These are phyloP conservation scores for Cataglyphis livida DNA, from an alignment of 2,888 invertebrate genomes.

Conservation along the genomic window DNA sequence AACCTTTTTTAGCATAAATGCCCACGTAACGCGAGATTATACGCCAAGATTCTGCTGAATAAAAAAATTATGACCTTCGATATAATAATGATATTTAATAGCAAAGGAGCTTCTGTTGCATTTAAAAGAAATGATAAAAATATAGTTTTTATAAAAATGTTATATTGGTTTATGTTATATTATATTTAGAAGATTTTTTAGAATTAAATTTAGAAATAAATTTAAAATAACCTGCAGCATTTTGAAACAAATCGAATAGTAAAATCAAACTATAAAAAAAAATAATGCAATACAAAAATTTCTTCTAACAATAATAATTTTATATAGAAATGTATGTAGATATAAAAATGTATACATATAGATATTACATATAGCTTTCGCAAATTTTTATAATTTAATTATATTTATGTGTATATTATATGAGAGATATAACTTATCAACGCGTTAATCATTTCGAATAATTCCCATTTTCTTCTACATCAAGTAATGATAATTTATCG, in stretches of 20 bases:
- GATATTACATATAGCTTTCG: not conserved
- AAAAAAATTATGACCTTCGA: constrained; percentile 45
- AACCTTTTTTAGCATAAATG: constrained; percentile 20
- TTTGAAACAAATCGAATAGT: not conserved
- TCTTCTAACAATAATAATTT: not conserved
- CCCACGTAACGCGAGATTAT: constrained; percentile 31
- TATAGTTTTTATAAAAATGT: not conserved
- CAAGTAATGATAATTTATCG: constrained; percentile 19
- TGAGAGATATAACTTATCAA: not conserved
- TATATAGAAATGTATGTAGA: not conserved
- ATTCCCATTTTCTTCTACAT: not conserved
- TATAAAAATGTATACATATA: not conserved
- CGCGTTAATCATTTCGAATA: not conserved
- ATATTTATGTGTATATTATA: not conserved
- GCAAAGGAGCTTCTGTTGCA: not conserved
- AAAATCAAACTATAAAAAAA: not conserved
- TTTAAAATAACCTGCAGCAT: not conserved
- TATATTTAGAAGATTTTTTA: not conserved
- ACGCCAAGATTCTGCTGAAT: constrained; percentile 26
- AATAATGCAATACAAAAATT: not conserved
- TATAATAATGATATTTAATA: constrained; percentile 35
- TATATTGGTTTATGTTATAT: not conserved
- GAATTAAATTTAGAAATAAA: no score
- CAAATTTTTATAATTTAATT: not conserved
- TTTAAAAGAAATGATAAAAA: not conserved